Base-by-base conservation (phyloP, 2,888 invertebrate species). In the Caenorhabditis macrosperma region DNA sequence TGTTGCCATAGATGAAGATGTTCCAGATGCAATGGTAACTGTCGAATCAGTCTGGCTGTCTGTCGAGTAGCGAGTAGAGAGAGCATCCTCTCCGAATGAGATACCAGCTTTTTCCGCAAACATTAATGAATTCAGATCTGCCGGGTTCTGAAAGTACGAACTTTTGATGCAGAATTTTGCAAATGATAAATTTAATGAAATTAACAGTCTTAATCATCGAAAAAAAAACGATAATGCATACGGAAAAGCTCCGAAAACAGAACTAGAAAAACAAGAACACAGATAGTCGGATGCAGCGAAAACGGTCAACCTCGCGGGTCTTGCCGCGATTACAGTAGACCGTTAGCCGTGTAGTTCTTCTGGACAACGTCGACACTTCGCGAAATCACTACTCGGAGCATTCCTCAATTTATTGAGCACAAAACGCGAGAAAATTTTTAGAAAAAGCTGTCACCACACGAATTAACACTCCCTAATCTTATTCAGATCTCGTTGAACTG, bases 11-110 rank as follows among this genome's bases (percentile, higher is more conserved):
- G 54, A 0, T 44, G 52, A 54, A 15, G 28, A 41, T 15, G 54
- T 41, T 4, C 30, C 24, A 1, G 59, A 44, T 35, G 55, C 1
- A 7, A 30, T 15, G 20, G 33, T 30, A n/a, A 28, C 38, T 12
- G 55, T 55, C 22, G 54, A 28, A 24, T 71, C 54, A 3, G 69
- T 41, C 38, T n/a, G 35, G 30, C 30, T 60, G 41, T 15, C 28
- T 20, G 52, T 44, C 17, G 69, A 57, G 35, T 60, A 69, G 35
- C 50, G 57, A 0, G 68, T 52, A 17, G 71, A 71, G 10, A 71
- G 35, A 4, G 60, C 71, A 17, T 71, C 71, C 26, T 71, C 71
- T 1, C 54, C 71, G 5, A 71, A 33, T 22, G 61, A 33, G n/a
- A 71, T 35, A 1, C 35, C 71, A n/a, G 60, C 30, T 12, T 46